These are phyloP conservation scores for Trichonephila inaurata DNA, from an alignment of 1,140 invertebrate species.

Conservation along the genomic window DNA sequence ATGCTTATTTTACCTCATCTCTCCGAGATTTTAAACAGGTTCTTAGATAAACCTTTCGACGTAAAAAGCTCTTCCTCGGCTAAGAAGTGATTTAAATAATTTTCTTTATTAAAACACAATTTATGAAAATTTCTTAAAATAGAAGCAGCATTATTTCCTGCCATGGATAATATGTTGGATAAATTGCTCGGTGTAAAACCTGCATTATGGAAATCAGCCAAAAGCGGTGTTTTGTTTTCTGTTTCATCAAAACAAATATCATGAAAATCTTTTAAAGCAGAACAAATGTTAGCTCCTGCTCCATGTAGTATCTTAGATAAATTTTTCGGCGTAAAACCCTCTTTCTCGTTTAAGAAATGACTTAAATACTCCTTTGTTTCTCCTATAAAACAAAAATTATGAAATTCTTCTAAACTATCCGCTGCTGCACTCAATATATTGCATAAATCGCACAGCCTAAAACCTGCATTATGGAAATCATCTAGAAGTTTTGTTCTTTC, in stretches of 20 bases:
- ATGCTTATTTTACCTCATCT: too few species aligned
- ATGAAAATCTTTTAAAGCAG: too few species aligned
- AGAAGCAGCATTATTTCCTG: constrained; percentile 54
- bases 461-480: background rate
- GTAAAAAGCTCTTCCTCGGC: constrained; percentile 27
- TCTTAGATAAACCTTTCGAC: constrained; percentile 44
- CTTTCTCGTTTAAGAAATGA: background rate
- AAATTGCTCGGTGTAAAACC: background rate
- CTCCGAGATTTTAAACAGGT: too few species aligned
- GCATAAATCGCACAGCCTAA: background rate
- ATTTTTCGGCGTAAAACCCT: too few species aligned
- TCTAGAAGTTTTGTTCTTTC: constrained; percentile 51
- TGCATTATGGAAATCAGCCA: background rate
- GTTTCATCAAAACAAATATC: background rate
- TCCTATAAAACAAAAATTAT: constrained; percentile 50
- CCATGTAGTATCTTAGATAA: too few species aligned
- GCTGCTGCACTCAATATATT: constrained; percentile 31
- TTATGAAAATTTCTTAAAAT: constrained; percentile 63
- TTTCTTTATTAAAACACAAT: constrained; percentile 41
- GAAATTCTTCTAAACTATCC: constrained; percentile 35
- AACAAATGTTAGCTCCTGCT: too few species aligned
- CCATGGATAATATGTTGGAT: constrained; percentile 42
- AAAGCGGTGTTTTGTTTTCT: constrained; percentile 31
- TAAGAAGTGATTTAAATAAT: constrained; percentile 63
- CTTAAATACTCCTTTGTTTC: constrained; percentile 12